Evolutionary conservation across 2,797 vertebrate genomes (phyloP).

Genomic region (Spea hammondii): DNA sequence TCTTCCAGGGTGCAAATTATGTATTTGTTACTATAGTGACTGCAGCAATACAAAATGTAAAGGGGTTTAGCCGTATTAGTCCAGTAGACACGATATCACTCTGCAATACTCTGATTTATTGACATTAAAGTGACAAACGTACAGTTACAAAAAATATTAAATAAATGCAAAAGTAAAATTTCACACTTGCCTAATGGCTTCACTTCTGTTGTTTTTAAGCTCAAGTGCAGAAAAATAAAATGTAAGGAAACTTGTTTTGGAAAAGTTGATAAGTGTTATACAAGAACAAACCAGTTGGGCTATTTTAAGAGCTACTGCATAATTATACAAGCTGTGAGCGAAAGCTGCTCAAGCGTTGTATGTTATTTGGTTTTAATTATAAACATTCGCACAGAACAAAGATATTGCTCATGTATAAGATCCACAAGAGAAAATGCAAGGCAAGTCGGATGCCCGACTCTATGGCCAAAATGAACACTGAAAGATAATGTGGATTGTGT

Average conservation of each 20-base stretch:
- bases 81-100: no score
- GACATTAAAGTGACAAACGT: no score
- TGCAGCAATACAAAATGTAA: no score
- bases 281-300: constrained; percentile 1
- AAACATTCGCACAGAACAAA: constrained; percentile 20
- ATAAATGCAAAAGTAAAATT: no score
- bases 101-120: no score
- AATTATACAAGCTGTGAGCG: constrained; percentile 29
- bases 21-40: no score
- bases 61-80: no score
- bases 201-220: neutral
- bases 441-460: neutral
- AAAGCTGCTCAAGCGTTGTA: constrained; percentile 26
- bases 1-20: no score
- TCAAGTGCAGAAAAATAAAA: neutral
- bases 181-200: no score
- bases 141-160: no score
- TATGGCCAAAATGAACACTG: constrained; percentile 2
- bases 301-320: constrained; percentile 22
- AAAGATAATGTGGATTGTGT: constrained; percentile 27
- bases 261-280: neutral
- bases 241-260: neutral
- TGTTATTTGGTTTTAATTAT: constrained; percentile 28
- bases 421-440: constrained; percentile 30
- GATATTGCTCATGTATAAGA: constrained; percentile 26